Evolutionary conservation across 2,888 invertebrate species (phyloP).

Genomic region (Caradrina clavipalpis): DNA sequence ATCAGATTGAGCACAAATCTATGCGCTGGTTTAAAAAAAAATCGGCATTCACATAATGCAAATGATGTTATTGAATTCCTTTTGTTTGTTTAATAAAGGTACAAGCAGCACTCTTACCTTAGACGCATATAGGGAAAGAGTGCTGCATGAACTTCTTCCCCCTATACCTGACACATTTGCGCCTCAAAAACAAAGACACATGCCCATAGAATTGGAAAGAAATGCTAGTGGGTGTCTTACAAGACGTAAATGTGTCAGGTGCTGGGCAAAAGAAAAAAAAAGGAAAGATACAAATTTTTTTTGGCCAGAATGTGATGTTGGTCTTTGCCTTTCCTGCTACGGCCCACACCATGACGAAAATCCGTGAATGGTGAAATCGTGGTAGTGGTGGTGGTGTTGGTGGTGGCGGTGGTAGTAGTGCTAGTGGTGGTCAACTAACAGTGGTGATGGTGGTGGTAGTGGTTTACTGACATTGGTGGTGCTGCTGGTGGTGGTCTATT

Average conservation of each 20-base stretch:
- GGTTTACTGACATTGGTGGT: too few species aligned
- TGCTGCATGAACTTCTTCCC: constrained; percentile 16
- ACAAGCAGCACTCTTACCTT: constrained; percentile 14
- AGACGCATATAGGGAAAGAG: constrained; percentile 12
- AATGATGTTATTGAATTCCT: too few species aligned
- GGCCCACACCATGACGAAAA: constrained; percentile 13
- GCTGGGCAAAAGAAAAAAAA: constrained; percentile 15
- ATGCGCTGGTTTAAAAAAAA: too few species aligned
- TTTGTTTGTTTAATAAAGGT: background rate
- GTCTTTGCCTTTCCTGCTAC: constrained; percentile 3
- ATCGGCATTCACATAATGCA: too few species aligned
- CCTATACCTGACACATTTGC: constrained; percentile 3
- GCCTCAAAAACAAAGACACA: constrained; percentile 12
- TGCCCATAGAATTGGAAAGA: constrained; percentile 19
- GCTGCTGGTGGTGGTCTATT: too few species aligned
- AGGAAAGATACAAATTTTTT: constrained; percentile 14
- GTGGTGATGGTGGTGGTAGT: too few species aligned
- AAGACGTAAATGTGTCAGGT: constrained; percentile 23
- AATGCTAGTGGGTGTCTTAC: constrained; percentile 9
- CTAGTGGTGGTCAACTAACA: too few species aligned
- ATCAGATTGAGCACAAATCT: constrained; percentile 46
- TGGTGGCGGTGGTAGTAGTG: too few species aligned
- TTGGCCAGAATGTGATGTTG: constrained; percentile 16
- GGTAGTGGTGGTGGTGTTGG: too few species aligned
- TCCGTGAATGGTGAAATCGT: too few species aligned